Evolutionary conservation across 1,140 invertebrate species (phyloP), one percentile per base, ranked within the genome.

Genomic region (Zaprionus tsacasi): DNA sequence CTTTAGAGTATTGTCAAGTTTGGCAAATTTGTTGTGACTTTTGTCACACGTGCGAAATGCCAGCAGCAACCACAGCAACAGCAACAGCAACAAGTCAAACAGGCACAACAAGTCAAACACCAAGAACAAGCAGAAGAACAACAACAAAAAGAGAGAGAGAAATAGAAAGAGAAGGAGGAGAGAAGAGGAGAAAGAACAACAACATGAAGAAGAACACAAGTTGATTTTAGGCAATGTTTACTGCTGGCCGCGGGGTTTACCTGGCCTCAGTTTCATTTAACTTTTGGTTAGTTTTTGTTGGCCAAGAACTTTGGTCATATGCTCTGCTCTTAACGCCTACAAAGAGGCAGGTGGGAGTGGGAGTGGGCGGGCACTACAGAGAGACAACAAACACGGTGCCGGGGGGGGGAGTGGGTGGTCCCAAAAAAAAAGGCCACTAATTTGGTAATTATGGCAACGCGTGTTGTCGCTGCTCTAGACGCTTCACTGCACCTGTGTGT

Each of bases 361-460:
- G 8, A 17, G 35, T 8, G 43, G 35, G n/a, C 30, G 7, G 4
- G 6, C 11, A 12, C 45, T 10, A 6, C 5, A 43, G n/a, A 5
- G 13, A 15, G 55, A 43, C 52, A 30, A 48, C 45, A 71, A 66
- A 43, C 21, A 72, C 64, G 68, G 68, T 52, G 43, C 40, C 38
- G 59, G 72, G 43, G 33, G 21, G 21, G 21, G 21, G 21, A 21
- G n/a, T n/a, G n/a, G n/a, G n/a, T n/a, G n/a, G n/a, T n/a, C n/a
- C 33, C 33, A 50, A 65, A 67, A 43, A 63, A 69, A 63, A 69
- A 52, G 55, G 60, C 79, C 82, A 82, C 82, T 86, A 87, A 86
- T 87, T 86, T 86, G 82, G 68, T 66, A 76, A 82, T 87, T 82
- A 79, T 66, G 71, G 65, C 48, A 68, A 63, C 67, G 54, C 52